phyloP scores from a whole-genome alignment of 2,797 vertebrate species.

The Tangara arthus region DNA sequence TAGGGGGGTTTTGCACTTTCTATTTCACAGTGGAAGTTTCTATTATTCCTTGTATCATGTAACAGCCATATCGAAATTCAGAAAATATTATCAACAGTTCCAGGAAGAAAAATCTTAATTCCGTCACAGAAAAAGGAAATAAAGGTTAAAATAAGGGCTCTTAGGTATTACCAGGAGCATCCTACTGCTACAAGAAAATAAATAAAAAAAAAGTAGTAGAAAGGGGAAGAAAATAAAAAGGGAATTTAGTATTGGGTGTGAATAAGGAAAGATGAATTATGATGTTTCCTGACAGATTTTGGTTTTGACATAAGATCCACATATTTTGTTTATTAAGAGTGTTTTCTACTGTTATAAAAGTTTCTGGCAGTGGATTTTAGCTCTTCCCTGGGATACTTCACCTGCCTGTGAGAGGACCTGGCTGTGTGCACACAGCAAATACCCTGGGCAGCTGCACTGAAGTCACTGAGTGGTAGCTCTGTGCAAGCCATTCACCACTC shows the following conservation, averaged over 20 bases:
- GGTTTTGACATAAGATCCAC: neutral
- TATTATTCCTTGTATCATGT: neutral
- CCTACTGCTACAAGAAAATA: neutral
- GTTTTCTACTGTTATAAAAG: neutral
- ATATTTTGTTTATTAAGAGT: neutral
- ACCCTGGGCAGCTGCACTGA: neutral
- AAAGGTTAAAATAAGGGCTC: neutral
- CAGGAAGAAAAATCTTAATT: neutral
- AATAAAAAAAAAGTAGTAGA: neutral
- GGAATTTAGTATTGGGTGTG: neutral
- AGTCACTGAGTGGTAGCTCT: rapidly evolving
- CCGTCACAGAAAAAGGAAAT: neutral
- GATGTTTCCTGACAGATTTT: neutral
- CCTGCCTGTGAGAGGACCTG: rapidly evolving
- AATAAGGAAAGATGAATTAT: neutral
- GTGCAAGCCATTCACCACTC: no score
- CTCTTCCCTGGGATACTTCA: neutral
- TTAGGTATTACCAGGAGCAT: neutral
- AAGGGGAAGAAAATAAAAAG: neutral
- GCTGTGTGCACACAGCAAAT: neutral
- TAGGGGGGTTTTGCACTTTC: neutral
- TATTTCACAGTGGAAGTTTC: neutral
- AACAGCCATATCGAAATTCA: neutral
- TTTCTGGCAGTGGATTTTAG: neutral
- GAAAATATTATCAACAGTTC: neutral